Conservation (phyloP, 2,888 invertebrate species). For the Shargacucullia verbasci region DNA sequence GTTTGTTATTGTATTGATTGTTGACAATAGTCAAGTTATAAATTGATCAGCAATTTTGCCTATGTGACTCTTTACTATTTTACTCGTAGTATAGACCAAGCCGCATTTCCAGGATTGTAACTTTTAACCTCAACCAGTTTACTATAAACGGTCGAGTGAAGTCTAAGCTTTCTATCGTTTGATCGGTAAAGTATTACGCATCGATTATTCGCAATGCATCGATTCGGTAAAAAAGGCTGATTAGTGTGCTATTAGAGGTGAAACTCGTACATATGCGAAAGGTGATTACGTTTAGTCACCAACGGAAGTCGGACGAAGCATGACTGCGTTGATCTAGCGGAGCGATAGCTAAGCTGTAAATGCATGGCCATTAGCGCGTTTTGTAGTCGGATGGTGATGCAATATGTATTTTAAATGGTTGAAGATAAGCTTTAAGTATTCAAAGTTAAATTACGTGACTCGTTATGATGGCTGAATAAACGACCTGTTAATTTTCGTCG, state of each 20-base stretch:
- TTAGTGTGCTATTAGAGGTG: slow-evolving; percentile 51
- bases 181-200: slow-evolving; percentile 42
- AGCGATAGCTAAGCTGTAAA: slow-evolving; percentile 30
- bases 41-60: too few species aligned
- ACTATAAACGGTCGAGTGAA: slow-evolving; percentile 15
- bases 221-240: slow-evolving; percentile 51
- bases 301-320: slow-evolving; percentile 34
- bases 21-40: too few species aligned
- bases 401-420: slow-evolving; percentile 4
- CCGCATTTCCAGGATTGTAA: slow-evolving; percentile 15
- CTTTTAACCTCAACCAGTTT: slow-evolving; percentile 4
- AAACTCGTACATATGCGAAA: slow-evolving; percentile 48
- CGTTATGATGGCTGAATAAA: too few species aligned
- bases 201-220: slow-evolving; percentile 52
- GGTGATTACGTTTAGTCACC: slow-evolving; percentile 46
- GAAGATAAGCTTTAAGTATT: too few species aligned
- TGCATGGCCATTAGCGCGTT: slow-evolving; percentile 6
- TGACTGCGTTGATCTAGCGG: slow-evolving; percentile 16
- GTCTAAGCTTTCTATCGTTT: slow-evolving; percentile 51
- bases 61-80: too few species aligned
- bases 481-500: too few species aligned
- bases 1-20: too few species aligned
- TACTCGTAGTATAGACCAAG: too few species aligned
- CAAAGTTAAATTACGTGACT: too few species aligned
- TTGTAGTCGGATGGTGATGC: slow-evolving; percentile 9